These are phyloP conservation scores for Spermophilus dauricus DNA, from an alignment of 2,113 vertebrate genomes.

Conservation along the genomic window DNA sequence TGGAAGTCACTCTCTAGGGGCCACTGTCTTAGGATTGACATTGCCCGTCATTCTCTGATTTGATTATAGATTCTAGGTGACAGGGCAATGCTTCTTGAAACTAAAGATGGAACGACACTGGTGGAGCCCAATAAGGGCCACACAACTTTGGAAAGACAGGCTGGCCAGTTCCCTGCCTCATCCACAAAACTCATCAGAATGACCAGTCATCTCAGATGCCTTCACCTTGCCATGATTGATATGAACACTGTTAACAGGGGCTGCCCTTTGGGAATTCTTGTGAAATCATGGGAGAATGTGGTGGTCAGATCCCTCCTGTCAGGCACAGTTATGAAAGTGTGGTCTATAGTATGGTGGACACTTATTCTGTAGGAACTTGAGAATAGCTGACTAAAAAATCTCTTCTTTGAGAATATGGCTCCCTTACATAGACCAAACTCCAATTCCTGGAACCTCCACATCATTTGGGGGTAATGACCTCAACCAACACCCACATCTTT, in stretches of 20 bases:
- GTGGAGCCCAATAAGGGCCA: background rate
- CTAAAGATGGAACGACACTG: background rate
- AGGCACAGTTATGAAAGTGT: background rate
- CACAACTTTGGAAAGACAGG: background rate
- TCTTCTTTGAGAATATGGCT: background rate
- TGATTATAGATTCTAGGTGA: background rate
- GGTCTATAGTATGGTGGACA: background rate
- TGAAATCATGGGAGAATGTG: background rate
- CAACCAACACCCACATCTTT: too few species aligned
- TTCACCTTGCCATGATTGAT: background rate
- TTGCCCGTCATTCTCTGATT: background rate
- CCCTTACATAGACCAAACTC: too few species aligned
- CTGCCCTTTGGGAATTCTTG: background rate
- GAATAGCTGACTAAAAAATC: background rate
- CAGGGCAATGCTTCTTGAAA: too few species aligned
- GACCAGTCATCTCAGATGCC: background rate
- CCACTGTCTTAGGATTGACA: too few species aligned
- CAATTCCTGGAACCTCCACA: too few species aligned
- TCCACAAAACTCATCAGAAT: background rate
- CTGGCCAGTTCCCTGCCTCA: background rate
- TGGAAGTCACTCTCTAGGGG: too few species aligned
- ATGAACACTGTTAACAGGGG: background rate
- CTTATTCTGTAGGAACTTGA: background rate
- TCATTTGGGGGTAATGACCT: too few species aligned
- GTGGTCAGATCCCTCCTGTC: too few species aligned